Base-by-base conservation (phyloP, 2,888 invertebrate species). In the Hypselothyrea guttata region DNA sequence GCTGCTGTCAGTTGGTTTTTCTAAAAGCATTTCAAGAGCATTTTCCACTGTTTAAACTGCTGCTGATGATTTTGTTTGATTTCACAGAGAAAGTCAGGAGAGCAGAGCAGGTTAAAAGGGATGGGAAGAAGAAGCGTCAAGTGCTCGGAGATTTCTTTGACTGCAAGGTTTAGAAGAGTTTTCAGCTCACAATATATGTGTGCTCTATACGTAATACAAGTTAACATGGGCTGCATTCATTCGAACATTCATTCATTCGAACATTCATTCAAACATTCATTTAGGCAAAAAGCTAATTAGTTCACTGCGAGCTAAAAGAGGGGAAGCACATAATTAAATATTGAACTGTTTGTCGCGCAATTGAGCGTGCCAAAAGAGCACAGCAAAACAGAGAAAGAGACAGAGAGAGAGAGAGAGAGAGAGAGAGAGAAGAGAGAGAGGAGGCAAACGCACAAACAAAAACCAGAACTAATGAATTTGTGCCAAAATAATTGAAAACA, bases 401-500 rank as follows among this genome's bases (percentile, higher is more conserved):
- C 47, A 2, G 22, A 22, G 22, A 22, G 22, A 22, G 22, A 4
- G 22, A 22, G 22, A 22, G 22, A 22, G 22, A 4, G 22, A 5
- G 22, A n/a, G 22, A 5, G 22, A 22, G 22, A 5, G 22, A 5
- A 5, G 22, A 22, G 22, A 22, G 22, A 22, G 22, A 22, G 5
- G 5, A 42, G 12, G 34, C 1, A 7, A n/a, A 18, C 30, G 34
- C 51, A 40, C 38, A 31, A 30, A 44, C 30, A 22, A 22, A 22
- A 22, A 22, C 22, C 22, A 22, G 15, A 48, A 60, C 60, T 60
- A 55, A 46, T 54, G 52, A 59, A 64, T 62, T 67, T 67, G 64
- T 52, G 54, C 56, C 56, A 58, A 56, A 63, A 67, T 67, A 61
- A 68, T 68, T 68, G 64, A 61, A 64, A 55, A 57, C 55, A 64